Conservation (phyloP, 2,888 invertebrate genomes). For the Cylindroiulus punctatus region DNA sequence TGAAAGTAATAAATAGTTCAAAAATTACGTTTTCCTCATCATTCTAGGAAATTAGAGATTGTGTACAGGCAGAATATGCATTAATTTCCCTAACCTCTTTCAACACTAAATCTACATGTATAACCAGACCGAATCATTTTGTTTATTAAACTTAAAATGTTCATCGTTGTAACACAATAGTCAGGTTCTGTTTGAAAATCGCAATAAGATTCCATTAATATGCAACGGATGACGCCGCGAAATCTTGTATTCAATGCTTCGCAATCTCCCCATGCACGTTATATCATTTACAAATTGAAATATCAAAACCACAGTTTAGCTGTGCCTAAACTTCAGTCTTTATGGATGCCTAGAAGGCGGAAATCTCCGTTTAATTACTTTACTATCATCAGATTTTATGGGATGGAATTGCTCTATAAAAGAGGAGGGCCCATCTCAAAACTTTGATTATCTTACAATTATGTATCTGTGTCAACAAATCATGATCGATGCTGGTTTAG, state of each 20-base stretch:
- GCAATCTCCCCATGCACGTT: not conserved
- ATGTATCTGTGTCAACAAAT: constrained; percentile 27
- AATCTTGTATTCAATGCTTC: not conserved
- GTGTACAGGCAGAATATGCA: not conserved
- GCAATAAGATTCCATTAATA: not conserved
- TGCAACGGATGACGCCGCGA: not conserved
- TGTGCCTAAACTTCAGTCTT: not conserved
- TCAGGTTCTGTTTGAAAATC: not conserved
- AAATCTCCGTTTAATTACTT: not conserved
- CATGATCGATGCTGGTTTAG: not conserved
- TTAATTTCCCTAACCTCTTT: not conserved
- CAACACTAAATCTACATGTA: not conserved
- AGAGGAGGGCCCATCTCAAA: not conserved
- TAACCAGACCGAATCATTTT: not conserved
- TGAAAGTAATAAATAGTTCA: not conserved
- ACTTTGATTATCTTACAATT: constrained; percentile 30
- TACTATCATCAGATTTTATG: constrained; percentile 10
- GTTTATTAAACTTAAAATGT: not conserved
- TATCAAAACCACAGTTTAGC: not conserved
- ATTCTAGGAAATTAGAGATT: not conserved
- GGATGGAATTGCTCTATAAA: constrained; percentile 15
- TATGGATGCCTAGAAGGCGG: not conserved
- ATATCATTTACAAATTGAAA: constrained; percentile 33
- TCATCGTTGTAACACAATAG: not conserved
- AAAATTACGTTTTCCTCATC: not conserved